Evolutionary conservation across 2,888 invertebrate species (phyloP), one percentile per base, ranked within the genome.

Genomic region (Platyscelio sp.): DNA sequence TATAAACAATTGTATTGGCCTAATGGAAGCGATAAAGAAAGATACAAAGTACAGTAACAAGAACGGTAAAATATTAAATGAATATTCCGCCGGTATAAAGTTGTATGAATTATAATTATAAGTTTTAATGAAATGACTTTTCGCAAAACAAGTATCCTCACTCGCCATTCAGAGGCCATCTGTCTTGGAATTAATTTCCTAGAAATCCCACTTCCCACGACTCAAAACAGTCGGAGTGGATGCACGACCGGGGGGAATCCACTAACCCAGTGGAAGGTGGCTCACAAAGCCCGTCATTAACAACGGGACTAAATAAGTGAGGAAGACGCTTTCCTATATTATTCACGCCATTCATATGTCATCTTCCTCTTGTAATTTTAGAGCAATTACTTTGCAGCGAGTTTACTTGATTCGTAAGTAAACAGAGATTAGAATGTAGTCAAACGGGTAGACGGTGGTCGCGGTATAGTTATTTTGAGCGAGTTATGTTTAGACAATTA

Each of bases 261-360:
- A 76, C 76, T 67, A 76, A 76, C 76, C 76, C 68, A 76, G 27
- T 76, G 40, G 27, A 60, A 60, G 68, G 46, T 58, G 46, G 43
- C 22, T 65, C 33, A 58, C 76, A 67, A 67, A 67, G 54, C 56
- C 58, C 56, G 11, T 4, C 49, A 67, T 76, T 67, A 67, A 2
- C 67, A 67, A 75, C 75, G 75, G 75, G 56, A 75, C 75, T 75
- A 75, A 74, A 75, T 75, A 46, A 75, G 46, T 26, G 65, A 46
- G 75, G 43, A 56, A 56, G 56, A 65, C 15, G 33, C 56, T 29
- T 56, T 27, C 49, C 43, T 65, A 22, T 65, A 74, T 75, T 75
- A 75, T 75, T 65, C 56, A 56, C 65, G 75, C 63, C 56, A 75
- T 65, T 75, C 75, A 75, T 29, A 75, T 75, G 75, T 65, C 72